Evolutionary conservation across 2,113 vertebrate genomes (phyloP).

Genomic region (Gymnorhina tibicen): DNA sequence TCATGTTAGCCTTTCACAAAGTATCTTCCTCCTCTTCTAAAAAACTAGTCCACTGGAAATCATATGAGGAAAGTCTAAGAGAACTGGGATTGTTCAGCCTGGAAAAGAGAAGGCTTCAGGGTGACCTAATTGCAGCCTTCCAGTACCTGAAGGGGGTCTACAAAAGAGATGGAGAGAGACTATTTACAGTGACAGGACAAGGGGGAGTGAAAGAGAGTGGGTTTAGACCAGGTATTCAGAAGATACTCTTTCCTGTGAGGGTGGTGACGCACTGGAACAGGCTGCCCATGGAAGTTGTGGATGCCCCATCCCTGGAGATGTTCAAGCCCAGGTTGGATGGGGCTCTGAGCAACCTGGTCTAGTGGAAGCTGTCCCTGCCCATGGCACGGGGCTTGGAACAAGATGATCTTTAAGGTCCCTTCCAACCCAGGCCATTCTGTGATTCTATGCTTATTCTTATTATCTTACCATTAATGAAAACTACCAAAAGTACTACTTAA

Average conservation of each 20-base stretch:
- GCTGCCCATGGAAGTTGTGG: not conserved
- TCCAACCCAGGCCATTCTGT: not conserved
- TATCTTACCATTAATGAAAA: not conserved
- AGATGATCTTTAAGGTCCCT: not conserved
- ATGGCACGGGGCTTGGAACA: not conserved
- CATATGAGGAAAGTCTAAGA: accelerated
- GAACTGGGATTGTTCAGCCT: not conserved
- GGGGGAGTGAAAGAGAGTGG: not conserved
- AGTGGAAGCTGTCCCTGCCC: not conserved
- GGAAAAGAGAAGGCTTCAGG: not conserved
- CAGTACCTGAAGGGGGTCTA: not conserved
- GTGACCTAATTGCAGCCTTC: not conserved
- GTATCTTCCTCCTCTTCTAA: not conserved
- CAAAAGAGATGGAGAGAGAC: not conserved
- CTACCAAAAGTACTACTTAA: not conserved
- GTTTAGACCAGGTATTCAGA: not conserved
- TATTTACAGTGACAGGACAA: not conserved
- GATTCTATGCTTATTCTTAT: not conserved
- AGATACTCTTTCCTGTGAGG: not conserved
- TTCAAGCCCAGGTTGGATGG: not conserved
- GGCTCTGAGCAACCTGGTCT: not conserved
- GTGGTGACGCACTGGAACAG: not conserved
- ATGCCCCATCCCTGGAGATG: not conserved
- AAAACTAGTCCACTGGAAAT: not conserved
- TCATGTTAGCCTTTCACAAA: not conserved